Base-by-base conservation (phyloP, 2,113 vertebrate species). In the Anguilla japonica region DNA sequence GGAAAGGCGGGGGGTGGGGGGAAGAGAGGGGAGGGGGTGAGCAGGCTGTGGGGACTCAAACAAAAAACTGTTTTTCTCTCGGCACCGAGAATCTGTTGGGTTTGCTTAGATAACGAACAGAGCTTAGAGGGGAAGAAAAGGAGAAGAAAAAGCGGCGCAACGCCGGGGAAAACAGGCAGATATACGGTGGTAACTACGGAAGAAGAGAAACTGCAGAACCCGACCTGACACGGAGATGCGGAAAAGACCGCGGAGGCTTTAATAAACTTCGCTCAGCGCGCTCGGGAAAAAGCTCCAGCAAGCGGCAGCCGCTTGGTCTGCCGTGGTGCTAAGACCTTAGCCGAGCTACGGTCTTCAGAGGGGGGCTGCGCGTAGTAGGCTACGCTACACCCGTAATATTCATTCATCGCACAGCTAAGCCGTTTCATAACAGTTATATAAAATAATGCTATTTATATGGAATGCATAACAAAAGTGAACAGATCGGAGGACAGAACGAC, bases 1-100 rank as follows among this genome's bases (percentile, higher is more conserved):
- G 22, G 84, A 82, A 87, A 88, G 88, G n/a, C 91, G 93, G 94
- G 93, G 93, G 92, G 93, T 92, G 92, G 92, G 91, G 92, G 93
- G 89, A 88, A 85, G 87, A 87, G 89, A 81, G 86, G 85, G 92
- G 89, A 93, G 90, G 93, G 90, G 89, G 88, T 90, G 84, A 13
- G 85, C 90, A 29, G 88, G 91, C 87, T 83, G 60, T 39, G 50
- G 81, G 82, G 86, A 87, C 86, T 15, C 43, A 83, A 83, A 87
- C 82, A 83, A 87, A 79, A 83, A 87, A 83, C 29, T 60, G 67
- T 43, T 83, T 83, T 56, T 83, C 86, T 87, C 43, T 67, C 81
- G 82, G 81, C 34, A 41, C 81, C 18, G 86, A 83, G 86, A 83
- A 83, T 83, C 81, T 83, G 60, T 87, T 29, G 60, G 80, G 80